Percentiles rank a stretch among this genome's conserved stretches.
phyloP scores from a whole-genome alignment of 2,888 invertebrate species.

The Baccha elongata region DNA sequence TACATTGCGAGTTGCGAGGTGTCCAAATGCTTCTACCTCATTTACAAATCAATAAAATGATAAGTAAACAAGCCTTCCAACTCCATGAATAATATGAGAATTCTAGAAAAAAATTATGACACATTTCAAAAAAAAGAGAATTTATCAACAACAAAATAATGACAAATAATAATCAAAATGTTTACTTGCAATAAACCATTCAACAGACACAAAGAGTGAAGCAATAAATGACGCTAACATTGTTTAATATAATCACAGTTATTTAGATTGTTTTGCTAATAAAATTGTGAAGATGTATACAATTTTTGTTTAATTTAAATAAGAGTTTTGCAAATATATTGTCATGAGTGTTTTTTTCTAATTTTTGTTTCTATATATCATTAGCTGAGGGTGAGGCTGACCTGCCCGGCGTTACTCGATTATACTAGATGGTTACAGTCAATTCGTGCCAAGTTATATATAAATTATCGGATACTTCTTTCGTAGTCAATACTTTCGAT shows the following conservation, averaged over 20 bases:
- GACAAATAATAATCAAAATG: background rate
- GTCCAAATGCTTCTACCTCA: background rate
- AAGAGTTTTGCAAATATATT: no score
- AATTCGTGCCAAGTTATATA: no score
- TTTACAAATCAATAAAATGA: conserved; percentile 1
- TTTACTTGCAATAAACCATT: background rate
- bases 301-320: no score
- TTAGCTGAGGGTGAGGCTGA: no score
- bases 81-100: conserved; percentile 9
- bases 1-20: background rate
- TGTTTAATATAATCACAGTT: background rate
- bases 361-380: no score
- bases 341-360: no score
- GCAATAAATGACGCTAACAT: conserved; percentile 2
- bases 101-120: conserved; percentile 16
- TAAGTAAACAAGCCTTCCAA: background rate
- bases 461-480: no score
- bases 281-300: no score
- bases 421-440: no score
- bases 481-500: no score
- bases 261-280: background rate
- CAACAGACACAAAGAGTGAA: conserved; percentile 1
- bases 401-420: no score
- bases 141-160: background rate
- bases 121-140: conserved; percentile 2